These are phyloP conservation scores for Osedax fenrisi DNA, from an alignment of 2,888 invertebrate genomes.

Conservation along the genomic window DNA sequence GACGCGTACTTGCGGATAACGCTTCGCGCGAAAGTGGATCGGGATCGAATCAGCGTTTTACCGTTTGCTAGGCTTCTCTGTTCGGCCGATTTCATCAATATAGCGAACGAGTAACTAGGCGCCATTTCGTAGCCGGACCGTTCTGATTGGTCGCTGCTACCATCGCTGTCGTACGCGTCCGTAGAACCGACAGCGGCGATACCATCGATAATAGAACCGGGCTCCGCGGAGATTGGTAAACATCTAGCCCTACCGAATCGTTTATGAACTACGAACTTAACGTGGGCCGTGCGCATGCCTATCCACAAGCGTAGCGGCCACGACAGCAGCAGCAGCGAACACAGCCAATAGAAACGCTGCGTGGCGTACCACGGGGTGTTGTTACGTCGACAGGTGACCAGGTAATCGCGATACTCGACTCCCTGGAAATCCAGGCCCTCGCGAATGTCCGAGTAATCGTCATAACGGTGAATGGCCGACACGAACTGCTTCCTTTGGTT, in stretches of 20 bases:
- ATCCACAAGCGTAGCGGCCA: slow-evolving; percentile 70
- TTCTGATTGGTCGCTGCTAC: too few species aligned
- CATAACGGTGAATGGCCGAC: background rate
- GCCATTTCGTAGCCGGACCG: slow-evolving; percentile 53
- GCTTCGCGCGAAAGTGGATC: background rate
- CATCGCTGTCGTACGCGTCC: slow-evolving; percentile 61
- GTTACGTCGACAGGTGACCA: slow-evolving; percentile 40
- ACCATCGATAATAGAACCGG: slow-evolving; percentile 52
- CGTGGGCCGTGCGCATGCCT: slow-evolving; percentile 69
- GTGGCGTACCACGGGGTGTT: slow-evolving; percentile 54
- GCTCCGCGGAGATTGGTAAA: background rate
- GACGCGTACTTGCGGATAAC: background rate
- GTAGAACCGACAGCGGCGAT: too few species aligned
- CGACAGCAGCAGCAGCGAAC: slow-evolving; percentile 64
- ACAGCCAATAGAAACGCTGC: slow-evolving; percentile 64
- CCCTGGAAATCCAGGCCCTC: background rate
- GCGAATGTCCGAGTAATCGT: background rate
- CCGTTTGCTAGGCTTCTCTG: too few species aligned
- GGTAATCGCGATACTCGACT: background rate
- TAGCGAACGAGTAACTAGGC: slow-evolving; percentile 70
- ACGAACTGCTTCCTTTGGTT: background rate
- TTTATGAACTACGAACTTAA: slow-evolving; percentile 70
- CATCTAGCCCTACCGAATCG: slow-evolving; percentile 56
- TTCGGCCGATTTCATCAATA: slow-evolving; percentile 53
- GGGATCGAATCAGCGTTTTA: too few species aligned